phyloP scores from a whole-genome alignment of 2,888 invertebrate species.

The Heliconius erato region DNA sequence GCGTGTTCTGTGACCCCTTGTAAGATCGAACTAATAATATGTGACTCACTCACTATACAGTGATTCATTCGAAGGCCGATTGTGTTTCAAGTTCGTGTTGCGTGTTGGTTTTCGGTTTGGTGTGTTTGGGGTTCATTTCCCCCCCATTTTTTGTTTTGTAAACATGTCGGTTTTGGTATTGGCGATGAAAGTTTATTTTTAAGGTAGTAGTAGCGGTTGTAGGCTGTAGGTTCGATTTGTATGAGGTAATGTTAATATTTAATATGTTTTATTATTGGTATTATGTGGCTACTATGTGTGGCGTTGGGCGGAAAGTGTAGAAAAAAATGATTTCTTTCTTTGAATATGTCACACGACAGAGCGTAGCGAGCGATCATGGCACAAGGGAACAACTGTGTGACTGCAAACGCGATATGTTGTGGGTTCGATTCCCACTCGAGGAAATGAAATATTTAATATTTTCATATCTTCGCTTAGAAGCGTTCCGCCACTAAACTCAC shows the following conservation, averaged over 20 bases:
- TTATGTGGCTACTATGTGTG: neutral
- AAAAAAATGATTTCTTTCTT: too few relatives aligned
- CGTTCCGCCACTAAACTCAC: too few relatives aligned
- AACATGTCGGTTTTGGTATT: neutral
- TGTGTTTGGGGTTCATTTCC: slow-evolving; percentile 17
- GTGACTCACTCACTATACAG: slow-evolving; percentile 52
- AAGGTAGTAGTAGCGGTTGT: neutral
- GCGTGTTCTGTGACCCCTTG: slow-evolving; percentile 41
- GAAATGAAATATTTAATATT: too few relatives aligned
- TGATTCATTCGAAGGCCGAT: slow-evolving; percentile 56
- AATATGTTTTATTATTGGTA: neutral
- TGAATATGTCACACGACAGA: too few relatives aligned
- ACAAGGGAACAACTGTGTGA: too few relatives aligned
- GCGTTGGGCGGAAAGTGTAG: neutral
- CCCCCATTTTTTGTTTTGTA: slow-evolving; percentile 20
- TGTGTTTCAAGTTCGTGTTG: slow-evolving; percentile 50
- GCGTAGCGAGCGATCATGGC: too few relatives aligned
- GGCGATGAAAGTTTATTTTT: neutral
- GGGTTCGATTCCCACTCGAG: too few relatives aligned
- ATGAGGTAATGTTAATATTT: neutral
- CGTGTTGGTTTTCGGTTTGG: slow-evolving; percentile 40
- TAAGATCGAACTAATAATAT: slow-evolving; percentile 36
- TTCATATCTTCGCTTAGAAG: too few relatives aligned
- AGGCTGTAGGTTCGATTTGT: neutral
- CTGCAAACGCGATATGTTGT: too few relatives aligned